Percentiles rank a stretch among this genome's conserved stretches.
Evolutionary conservation across 2,113 vertebrate genomes (phyloP).

Genomic region (Oxyruncus cristatus): DNA sequence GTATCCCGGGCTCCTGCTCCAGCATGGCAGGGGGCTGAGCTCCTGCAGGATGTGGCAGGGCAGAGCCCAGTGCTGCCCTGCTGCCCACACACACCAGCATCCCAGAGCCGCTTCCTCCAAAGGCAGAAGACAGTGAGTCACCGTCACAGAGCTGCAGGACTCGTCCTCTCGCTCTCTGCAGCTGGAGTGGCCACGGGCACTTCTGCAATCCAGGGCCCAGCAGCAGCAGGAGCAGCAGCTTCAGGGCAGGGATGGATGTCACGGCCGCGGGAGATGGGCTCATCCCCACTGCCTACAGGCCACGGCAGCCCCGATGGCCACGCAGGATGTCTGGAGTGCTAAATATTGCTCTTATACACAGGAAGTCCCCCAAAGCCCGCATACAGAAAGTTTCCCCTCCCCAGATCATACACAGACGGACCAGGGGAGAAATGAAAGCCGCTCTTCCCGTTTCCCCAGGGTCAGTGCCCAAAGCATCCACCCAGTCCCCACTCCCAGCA

Average conservation of each 20-base stretch:
- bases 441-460: background rate
- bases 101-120: background rate
- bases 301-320: accelerated
- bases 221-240: background rate
- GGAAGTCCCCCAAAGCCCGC: background rate
- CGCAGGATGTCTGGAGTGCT: background rate
- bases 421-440: background rate
- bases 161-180: background rate
- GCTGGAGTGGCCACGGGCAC: background rate
- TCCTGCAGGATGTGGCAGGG: background rate
- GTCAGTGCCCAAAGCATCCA: accelerated
- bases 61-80: background rate
- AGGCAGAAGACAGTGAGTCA: conserved; percentile 16
- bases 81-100: background rate
- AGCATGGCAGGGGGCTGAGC: background rate
- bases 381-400: background rate
- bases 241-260: background rate
- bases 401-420: background rate
- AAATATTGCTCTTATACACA: accelerated
- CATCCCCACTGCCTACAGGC: accelerated
- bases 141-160: background rate
- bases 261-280: background rate
- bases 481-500: background rate
- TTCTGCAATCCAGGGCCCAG: accelerated
- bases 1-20: accelerated